Evolutionary conservation across 2,113 vertebrate genomes (phyloP).

Genomic region (Delphinus delphis): DNA sequence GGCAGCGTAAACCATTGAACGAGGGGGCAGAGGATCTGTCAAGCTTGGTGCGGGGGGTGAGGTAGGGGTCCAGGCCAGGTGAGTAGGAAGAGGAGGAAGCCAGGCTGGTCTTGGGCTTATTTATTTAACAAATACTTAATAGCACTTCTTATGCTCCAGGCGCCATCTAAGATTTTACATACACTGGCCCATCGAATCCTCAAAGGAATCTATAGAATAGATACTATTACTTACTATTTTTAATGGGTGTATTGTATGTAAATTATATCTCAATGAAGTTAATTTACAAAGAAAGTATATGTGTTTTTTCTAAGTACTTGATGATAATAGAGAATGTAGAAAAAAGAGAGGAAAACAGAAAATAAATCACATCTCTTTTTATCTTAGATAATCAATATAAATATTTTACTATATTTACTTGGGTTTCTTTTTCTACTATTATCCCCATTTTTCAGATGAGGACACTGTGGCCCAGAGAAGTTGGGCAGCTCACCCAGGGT

Average conservation of each 20-base stretch:
- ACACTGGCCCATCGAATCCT: background rate
- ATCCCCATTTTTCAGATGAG: background rate
- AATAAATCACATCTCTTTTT: background rate
- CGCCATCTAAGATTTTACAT: background rate
- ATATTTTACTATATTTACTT: background rate
- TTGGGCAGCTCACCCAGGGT: background rate
- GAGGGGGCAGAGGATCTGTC: background rate
- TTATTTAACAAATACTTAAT: background rate
- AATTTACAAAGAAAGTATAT: background rate
- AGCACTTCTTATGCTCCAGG: background rate
- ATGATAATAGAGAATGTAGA: background rate
- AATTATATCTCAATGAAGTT: conserved; percentile 23
- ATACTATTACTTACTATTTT: background rate
- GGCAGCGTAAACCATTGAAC: background rate
- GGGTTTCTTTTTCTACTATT: background rate
- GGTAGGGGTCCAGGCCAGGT: background rate
- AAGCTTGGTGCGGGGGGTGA: background rate
- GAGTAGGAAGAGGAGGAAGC: background rate
- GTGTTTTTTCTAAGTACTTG: conserved; percentile 25
- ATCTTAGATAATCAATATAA: background rate
- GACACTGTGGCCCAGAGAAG: background rate
- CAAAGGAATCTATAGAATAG: background rate
- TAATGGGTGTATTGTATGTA: background rate
- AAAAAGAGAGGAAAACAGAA: conserved; percentile 27
- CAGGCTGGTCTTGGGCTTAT: background rate